phyloP scores from a whole-genome alignment of 1,140 invertebrate genomes.

The Trichonephila inaurata region DNA sequence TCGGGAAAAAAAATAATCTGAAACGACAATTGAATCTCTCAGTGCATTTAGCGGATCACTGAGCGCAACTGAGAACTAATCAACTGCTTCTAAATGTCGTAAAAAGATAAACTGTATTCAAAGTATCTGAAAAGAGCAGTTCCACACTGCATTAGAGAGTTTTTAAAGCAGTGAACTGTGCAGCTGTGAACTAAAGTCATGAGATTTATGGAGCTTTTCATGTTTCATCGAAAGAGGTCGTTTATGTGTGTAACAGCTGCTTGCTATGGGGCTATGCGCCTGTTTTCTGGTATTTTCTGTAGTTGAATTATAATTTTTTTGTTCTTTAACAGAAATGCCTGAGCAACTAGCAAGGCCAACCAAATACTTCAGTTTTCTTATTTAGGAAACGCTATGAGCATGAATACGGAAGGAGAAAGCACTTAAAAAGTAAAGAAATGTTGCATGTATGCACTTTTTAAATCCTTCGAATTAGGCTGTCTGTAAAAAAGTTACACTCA shows the following conservation, averaged over 20 bases:
- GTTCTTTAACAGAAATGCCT: background rate
- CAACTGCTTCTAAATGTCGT: slow-evolving; percentile 65
- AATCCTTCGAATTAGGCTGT: too few relatives aligned
- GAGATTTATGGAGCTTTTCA: slow-evolving; percentile 67
- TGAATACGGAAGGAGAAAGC: background rate
- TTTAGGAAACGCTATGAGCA: background rate
- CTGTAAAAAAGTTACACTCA: too few relatives aligned
- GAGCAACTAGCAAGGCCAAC: background rate
- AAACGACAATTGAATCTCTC: slow-evolving; percentile 65
- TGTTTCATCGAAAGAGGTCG: slow-evolving; percentile 56
- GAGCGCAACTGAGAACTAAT: slow-evolving; percentile 62
- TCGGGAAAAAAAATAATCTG: background rate
- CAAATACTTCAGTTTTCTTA: background rate
- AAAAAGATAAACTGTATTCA: slow-evolving; percentile 73
- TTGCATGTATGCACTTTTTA: too few relatives aligned
- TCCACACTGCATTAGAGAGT: slow-evolving; percentile 20
- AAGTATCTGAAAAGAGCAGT: slow-evolving; percentile 39
- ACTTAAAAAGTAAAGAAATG: background rate
- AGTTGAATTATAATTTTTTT: slow-evolving; percentile 31
- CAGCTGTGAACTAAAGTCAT: slow-evolving; percentile 65
- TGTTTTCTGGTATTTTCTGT: slow-evolving; percentile 7
- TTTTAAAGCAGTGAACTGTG: slow-evolving; percentile 64
- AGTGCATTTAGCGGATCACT: slow-evolving; percentile 66
- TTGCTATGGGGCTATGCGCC: slow-evolving; percentile 5
- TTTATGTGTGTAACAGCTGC: slow-evolving; percentile 72